phyloP scores from a whole-genome alignment of 1,140 invertebrate species.

The Eupristina koningsbergeri region DNA sequence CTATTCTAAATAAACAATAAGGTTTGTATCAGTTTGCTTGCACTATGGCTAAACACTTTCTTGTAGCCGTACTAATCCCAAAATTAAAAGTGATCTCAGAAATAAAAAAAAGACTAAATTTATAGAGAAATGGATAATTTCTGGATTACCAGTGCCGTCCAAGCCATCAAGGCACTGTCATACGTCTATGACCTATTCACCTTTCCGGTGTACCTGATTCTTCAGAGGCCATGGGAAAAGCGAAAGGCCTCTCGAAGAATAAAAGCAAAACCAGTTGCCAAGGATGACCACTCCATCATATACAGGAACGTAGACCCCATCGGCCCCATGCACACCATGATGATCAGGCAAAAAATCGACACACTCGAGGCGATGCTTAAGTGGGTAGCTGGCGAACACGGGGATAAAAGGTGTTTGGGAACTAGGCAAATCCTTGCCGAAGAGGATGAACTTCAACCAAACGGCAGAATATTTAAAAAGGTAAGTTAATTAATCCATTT shows the following conservation, averaged over 20 bases:
- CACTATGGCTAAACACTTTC: neutral
- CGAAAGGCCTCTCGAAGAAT: constrained; percentile 81
- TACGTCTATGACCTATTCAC: constrained; percentile 92
- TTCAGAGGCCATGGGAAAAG: constrained; percentile 91
- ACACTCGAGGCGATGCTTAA: constrained; percentile 91
- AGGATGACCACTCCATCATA: constrained; percentile 78
- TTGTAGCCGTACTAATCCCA: neutral
- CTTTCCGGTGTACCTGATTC: constrained; percentile 89
- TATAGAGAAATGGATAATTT: constrained; percentile 83
- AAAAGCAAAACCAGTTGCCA: constrained; percentile 77
- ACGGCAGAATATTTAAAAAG: constrained; percentile 97
- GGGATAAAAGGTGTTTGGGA: constrained; percentile 86
- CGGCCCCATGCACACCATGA: constrained; percentile 78
- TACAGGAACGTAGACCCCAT: constrained; percentile 82
- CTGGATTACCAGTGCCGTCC: constrained; percentile 83
- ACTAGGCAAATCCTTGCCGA: constrained; percentile 92
- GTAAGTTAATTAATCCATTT: constrained; percentile 64
- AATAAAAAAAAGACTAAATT: constrained; percentile 55
- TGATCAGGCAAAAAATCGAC: constrained; percentile 84
- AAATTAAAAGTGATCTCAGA: neutral
- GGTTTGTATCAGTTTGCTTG: no score
- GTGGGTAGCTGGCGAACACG: constrained; percentile 82
- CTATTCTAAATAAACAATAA: neutral
- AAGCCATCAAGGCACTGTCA: constrained; percentile 83
- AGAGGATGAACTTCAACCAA: constrained; percentile 93